Evolutionary conservation across 1,140 invertebrate genomes (phyloP), one percentile per base, ranked within the genome.

Genomic region (Procambarus virginalis): DNA sequence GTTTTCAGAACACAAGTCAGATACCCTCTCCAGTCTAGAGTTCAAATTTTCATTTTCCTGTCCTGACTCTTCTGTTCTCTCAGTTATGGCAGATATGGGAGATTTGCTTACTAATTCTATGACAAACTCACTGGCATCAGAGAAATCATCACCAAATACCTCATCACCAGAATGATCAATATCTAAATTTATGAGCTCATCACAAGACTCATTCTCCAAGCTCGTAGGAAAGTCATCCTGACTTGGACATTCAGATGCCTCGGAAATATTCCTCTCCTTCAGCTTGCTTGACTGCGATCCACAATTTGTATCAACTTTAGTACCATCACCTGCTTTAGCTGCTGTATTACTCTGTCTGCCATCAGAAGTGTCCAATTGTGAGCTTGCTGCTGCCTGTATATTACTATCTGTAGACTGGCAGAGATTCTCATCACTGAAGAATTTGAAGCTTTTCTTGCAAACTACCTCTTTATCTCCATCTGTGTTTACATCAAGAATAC

Each of bases 1-100:
- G 76, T 10, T 34, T 8, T 5, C 22, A 73, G 22, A 51, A 60
- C 14, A 34, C 79, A 55, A 20, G 10, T 78, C 79, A 22, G 48
- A 20, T 20, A n/a, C 79, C 9, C 22, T 34, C 34, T 51, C 22
- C n/a, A 34, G n/a, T 58, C 51, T 22, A 55, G 20, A n/a, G 9
- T 58, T 58, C 14, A 34, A 2, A 60, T 81, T 81, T 81, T 81
- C 75, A 49, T 68, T 86, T 48, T 86, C 84, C 22, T 86, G 84
- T 22, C 34, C 51, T 34, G 84, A 86, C 12, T 86, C 84, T 64
- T 86, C 84, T n/a, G 84, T 86, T 78, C 84, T 86, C 75, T 86
- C 84, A 6, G 84, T 86, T 22, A 86, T 86, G 17, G 84, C 84
- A 46, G 84, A 86, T 14, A 86, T 86, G 1, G 84, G 84, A 55